phyloP scores from a whole-genome alignment of 2,113 vertebrate species.

The Cygnus buccinator region DNA sequence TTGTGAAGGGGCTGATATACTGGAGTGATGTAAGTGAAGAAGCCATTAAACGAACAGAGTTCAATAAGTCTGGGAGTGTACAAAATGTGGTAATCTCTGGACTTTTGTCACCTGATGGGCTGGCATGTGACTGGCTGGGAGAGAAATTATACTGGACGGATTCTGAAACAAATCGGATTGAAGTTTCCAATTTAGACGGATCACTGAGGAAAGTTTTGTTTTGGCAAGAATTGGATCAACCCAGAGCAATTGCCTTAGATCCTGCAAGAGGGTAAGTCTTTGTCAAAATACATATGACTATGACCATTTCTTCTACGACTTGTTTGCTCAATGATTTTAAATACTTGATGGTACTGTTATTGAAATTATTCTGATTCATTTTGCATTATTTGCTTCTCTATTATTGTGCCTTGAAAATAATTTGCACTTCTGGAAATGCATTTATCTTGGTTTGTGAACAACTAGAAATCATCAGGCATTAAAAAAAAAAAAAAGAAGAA shows the following conservation, averaged over 20 bases:
- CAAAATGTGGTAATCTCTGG: slow-evolving; percentile 89
- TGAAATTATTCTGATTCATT: fast-evolving
- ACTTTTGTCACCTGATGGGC: slow-evolving; percentile 92
- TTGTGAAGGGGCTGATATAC: slow-evolving; percentile 87
- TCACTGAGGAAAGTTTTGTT: slow-evolving; percentile 92
- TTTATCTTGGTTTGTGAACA: background rate
- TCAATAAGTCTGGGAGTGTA: slow-evolving; percentile 82
- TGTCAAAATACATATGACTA: background rate
- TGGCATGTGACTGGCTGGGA: slow-evolving; percentile 97
- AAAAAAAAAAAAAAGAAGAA: background rate
- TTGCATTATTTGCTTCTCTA: background rate
- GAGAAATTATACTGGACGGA: slow-evolving; percentile 98
- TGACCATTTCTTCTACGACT: background rate
- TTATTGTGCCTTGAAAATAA: background rate
- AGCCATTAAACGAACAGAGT: slow-evolving; percentile 91
- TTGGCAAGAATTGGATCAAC: slow-evolving; percentile 98
- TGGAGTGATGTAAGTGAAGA: slow-evolving; percentile 99
- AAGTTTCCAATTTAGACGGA: slow-evolving; percentile 94
- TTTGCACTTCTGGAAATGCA: background rate
- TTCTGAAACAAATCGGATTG: slow-evolving; percentile 95
- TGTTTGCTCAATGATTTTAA: background rate
- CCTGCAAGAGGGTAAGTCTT: slow-evolving; percentile 92
- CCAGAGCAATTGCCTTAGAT: slow-evolving; percentile 94
- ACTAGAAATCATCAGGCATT: background rate
- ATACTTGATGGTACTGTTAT: background rate